These are phyloP conservation scores for Clostera curtula DNA, from an alignment of 2,888 invertebrate genomes.

Conservation along the genomic window DNA sequence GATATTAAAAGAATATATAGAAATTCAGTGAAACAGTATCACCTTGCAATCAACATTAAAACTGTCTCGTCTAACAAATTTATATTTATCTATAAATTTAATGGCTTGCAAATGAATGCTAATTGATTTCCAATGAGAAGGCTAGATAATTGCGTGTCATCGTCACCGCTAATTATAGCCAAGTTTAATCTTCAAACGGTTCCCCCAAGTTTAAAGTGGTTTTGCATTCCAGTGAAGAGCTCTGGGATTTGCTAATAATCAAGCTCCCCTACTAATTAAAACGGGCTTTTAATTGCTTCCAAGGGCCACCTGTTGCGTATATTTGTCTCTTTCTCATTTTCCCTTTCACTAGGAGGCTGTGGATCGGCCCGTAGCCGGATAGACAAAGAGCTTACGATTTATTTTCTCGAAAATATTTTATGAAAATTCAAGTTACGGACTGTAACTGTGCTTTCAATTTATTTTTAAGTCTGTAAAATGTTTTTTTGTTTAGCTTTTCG, in stretches of 20 bases:
- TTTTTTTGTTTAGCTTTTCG: too few species aligned
- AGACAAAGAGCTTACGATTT: too few species aligned
- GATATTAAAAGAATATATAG: not conserved
- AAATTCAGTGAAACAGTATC: constrained; percentile 1
- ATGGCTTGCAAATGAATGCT: constrained; percentile 22
- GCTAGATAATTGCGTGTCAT: constrained; percentile 12
- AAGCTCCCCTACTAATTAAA: constrained; percentile 72
- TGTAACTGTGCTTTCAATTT: too few species aligned
- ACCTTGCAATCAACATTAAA: constrained; percentile 2
- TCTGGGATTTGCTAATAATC: constrained; percentile 66
- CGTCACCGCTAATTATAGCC: constrained; percentile 26
- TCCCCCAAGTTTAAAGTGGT: constrained; percentile 51
- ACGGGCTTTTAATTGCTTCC: constrained; percentile 69
- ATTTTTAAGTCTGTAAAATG: too few species aligned
- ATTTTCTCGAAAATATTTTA: too few species aligned
- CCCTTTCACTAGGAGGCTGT: constrained; percentile 47
- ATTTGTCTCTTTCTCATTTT: constrained; percentile 29
- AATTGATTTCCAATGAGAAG: constrained; percentile 20
- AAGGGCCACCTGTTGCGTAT: constrained; percentile 67
- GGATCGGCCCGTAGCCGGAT: constrained; percentile 69
- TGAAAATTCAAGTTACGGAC: too few species aligned
- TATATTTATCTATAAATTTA: constrained; percentile 14
- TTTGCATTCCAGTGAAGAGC: constrained; percentile 58
- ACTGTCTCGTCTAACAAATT: constrained; percentile 1
- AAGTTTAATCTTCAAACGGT: constrained; percentile 18